Base-by-base conservation (phyloP, 1,140 invertebrate species). In the Venustaconcha ellipsiformis region DNA sequence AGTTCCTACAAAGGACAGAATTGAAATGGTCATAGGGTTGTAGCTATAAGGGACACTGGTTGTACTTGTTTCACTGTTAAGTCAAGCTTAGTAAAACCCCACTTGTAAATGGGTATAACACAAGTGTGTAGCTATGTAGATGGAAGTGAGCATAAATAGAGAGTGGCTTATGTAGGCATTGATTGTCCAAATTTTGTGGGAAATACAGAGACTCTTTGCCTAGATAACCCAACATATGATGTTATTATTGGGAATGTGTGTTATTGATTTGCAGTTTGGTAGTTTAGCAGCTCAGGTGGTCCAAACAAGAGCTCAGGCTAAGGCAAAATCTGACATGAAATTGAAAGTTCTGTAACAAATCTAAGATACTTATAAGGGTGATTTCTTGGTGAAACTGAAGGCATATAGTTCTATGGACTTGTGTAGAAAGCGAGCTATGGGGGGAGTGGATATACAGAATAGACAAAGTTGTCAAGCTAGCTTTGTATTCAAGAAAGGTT, bases 211-310 rank as follows among this genome's bases (percentile, higher is more conserved):
- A 64, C 64, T 56, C 37, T 18, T 6, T 73, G 60, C 20, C 55
- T 75, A 55, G 67, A 71, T 26, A 70, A 56, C 30, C 73, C 73
- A 18, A 18, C 26, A 17, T 71, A 59, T 71, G 73, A 75, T 62
- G 2, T 75, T 14, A 70, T 75, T 26, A 75, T 75, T 56, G 73
- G 67, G 18, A 75, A 75, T 55, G 56, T 73, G n/a, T 14, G 69
- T 2, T 30, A 12, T 64, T 4, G 26, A 64, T 15, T 30, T 62
- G 13, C 26, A 58, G 18, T 18, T 57, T 17, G 1, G 65, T 17
- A 26, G 20, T 69, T 15, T 18, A 57, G 56, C n/a, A 57, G 56
- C n/a, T 14, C 17, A 14, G 18, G 57, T 20, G n/a, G 14, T 78
- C n/a, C 4, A 73, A 37, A 64, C 59, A 2, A 18, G 62, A 66